Percentiles rank a stretch among this genome's conserved stretches.
phyloP scores from a whole-genome alignment of 1,140 invertebrate species.

The Pseudomyrmex concolor region DNA sequence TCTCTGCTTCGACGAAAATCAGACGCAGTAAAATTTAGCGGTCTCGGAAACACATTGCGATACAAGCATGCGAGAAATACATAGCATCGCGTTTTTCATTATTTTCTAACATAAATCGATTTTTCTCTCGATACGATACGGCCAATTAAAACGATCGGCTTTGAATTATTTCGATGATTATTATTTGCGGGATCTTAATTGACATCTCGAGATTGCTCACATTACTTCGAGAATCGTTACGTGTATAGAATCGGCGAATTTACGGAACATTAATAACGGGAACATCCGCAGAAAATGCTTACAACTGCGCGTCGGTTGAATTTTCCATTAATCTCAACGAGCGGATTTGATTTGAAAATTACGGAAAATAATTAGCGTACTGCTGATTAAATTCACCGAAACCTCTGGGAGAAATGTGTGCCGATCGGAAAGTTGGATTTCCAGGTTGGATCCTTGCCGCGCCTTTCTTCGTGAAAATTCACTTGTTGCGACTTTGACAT shows the following conservation, averaged over 20 bases:
- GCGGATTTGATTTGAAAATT: constrained; percentile 1
- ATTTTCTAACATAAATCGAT: constrained; percentile 37
- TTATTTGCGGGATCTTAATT: constrained; percentile 37
- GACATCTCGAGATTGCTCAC: neutral
- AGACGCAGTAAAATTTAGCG: constrained; percentile 52
- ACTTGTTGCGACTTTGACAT: neutral
- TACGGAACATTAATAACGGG: constrained; percentile 18
- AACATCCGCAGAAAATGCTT: neutral
- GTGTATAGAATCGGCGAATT: constrained; percentile 15
- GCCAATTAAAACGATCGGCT: constrained; percentile 41
- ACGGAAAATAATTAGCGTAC: constrained; percentile 13
- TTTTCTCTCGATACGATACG: constrained; percentile 12
- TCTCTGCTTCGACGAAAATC: constrained; percentile 52
- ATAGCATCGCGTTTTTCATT: constrained; percentile 27
- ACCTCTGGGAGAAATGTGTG: constrained; percentile 59
- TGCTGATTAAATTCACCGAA: constrained; percentile 24
- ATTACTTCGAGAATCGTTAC: neutral
- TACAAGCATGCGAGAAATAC: neutral
- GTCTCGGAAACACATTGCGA: constrained; percentile 37
- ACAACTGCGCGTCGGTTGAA: neutral
- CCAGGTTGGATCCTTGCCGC: constrained; percentile 61
- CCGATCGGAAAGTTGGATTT: constrained; percentile 72
- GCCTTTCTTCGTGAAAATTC: constrained; percentile 36
- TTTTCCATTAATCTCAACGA: neutral
- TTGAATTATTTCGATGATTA: constrained; percentile 22